These are phyloP conservation scores for Macrophya annulata DNA, from an alignment of 2,888 invertebrate species.

Conservation along the genomic window DNA sequence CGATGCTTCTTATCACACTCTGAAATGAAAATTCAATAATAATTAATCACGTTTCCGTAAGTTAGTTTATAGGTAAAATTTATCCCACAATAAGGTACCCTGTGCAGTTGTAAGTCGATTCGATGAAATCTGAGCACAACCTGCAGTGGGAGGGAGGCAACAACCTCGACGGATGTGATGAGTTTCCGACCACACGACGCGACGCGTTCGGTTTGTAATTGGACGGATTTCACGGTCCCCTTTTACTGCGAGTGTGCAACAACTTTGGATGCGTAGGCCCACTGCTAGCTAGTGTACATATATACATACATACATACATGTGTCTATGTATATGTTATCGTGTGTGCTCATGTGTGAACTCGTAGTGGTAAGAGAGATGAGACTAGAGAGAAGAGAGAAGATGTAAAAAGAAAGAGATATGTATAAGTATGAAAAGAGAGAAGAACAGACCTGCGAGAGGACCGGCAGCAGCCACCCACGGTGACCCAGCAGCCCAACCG, in stretches of 20 bases:
- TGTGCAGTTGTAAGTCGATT: conserved; percentile 57
- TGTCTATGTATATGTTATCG: conserved; percentile 39
- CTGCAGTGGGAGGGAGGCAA: conserved; percentile 26
- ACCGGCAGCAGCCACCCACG: conserved; percentile 68
- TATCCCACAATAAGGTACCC: background rate
- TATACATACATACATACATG: too few relatives aligned
- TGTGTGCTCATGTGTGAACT: conserved; percentile 30
- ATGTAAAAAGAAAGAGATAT: conserved; percentile 58
- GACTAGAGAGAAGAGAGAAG: conserved; percentile 57
- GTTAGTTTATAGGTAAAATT: background rate
- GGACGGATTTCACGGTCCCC: conserved; percentile 69
- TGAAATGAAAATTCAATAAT: background rate
- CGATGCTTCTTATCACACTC: background rate
- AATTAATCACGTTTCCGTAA: background rate
- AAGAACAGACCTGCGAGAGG: conserved; percentile 49
- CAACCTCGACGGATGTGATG: conserved; percentile 58
- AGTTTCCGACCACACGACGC: conserved; percentile 64
- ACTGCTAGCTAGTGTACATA: too few relatives aligned
- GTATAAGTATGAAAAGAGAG: conserved; percentile 57
- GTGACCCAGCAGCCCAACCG: conserved; percentile 67
- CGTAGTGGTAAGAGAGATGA: conserved; percentile 41
- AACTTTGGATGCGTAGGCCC: conserved; percentile 53
- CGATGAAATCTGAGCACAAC: conserved; percentile 58
- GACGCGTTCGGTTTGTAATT: conserved; percentile 65
- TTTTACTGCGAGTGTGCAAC: conserved; percentile 64